Conservation (phyloP, 2,797 vertebrate genomes). For the Sebastes aleutianus region DNA sequence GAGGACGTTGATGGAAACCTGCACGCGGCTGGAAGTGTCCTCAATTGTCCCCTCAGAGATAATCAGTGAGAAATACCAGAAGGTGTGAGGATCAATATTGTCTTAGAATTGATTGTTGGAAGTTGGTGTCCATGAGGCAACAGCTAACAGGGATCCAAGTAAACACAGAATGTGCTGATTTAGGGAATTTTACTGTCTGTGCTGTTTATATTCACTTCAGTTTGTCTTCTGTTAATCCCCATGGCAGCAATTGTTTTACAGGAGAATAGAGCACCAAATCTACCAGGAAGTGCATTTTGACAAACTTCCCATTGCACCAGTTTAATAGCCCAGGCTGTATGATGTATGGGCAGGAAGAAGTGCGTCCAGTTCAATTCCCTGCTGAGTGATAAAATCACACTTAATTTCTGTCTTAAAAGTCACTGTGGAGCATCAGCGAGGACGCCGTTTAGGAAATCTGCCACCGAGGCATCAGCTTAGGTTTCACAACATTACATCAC, state of each 20-base stretch:
- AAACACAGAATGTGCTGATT: conserved; percentile 37
- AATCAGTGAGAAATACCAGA: not conserved
- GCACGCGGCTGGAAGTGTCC: not conserved
- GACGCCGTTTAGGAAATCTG: conserved; percentile 42
- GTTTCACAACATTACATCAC: conserved; percentile 79
- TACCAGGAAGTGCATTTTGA: conserved; percentile 32
- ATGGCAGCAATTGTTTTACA: conserved; percentile 23
- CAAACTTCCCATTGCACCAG: conserved; percentile 23
- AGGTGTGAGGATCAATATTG: conserved; percentile 2
- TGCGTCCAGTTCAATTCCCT: conserved; percentile 37
- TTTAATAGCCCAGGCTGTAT: conserved; percentile 26
- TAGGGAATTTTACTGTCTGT: conserved; percentile 23
- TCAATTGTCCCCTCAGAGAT: not conserved
- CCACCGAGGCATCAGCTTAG: conserved; percentile 55
- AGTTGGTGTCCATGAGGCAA: not conserved
- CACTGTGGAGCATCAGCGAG: conserved; percentile 36
- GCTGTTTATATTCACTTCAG: conserved; percentile 39
- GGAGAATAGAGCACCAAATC: conserved; percentile 35
- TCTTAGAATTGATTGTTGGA: conserved; percentile 4
- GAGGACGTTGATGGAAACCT: not conserved
- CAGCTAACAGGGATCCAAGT: conserved; percentile 13
- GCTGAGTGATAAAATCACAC: conserved; percentile 36
- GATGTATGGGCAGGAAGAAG: conserved; percentile 24
- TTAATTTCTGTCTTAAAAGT: conserved; percentile 45
- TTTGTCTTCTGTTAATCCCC: conserved; percentile 38